Base-by-base conservation (phyloP, 2,888 invertebrate species). In the Macrophya annulata region DNA sequence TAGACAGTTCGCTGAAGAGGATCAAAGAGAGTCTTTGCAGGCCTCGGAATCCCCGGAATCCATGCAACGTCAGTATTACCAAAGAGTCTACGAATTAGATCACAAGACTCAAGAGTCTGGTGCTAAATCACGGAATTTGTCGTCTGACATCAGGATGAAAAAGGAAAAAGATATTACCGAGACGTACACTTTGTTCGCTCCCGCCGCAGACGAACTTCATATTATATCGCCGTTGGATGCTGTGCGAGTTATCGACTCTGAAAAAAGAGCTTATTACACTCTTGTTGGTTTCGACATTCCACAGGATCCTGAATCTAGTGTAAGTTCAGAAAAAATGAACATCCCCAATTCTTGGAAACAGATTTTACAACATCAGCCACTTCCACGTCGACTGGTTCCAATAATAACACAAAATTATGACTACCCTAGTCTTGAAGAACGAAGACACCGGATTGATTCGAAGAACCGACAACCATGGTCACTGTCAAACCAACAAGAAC, bases 241-340 rank as follows among this genome's bases (percentile, higher is more conserved):
- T 8, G 40, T 43, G 21, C 37, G 21, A 62, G 21, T 81, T n/a
- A 0, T 45, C 12, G 43, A 62, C n/a, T 43, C 59, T 2, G 62
- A 62, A 43, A 25, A 62, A 51, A 31, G 9, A 48, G 48, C 51
- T 68, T 83, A 83, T 31, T 83, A 68, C 48, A 21, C 83, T 68
- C 83, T 83, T 21, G 10, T 68, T 15, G 40, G 48, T n/a, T 31
- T 83, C 6, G 4, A 62, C 6, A 59, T 81, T 59, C 21, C 62
- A 21, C 81, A 8, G 59, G 15, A 81, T 43, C 62, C 17, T 12
- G 43, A 43, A 62, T 43, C 81, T 10, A 8, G 17, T 43, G n/a
- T 4, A 48, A 25, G 45, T 45, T 45, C 17, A 40, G 17, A 3
- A 6, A 71, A 1, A 71, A 40, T n/a, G 0, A 15, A 40, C 9